Percentiles rank a stretch among this genome's conserved stretches.
Evolutionary conservation across 2,113 vertebrate species (phyloP).

Genomic region (Dunckerocampus dactyliophorus): DNA sequence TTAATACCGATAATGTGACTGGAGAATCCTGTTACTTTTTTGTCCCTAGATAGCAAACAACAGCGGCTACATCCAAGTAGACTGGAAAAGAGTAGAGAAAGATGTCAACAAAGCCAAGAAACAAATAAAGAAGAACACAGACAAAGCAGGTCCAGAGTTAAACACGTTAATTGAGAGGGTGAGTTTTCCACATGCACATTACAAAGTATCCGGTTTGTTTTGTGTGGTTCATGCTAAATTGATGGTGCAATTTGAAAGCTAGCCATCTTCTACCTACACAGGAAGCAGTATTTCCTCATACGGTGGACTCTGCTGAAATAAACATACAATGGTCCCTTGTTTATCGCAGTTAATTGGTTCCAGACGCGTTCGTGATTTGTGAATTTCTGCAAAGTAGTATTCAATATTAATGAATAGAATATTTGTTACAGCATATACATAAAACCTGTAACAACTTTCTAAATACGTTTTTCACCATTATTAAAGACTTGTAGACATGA

Average conservation of each 20-base stretch:
- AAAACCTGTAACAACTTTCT: too few species aligned
- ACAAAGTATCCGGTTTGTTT: neutral
- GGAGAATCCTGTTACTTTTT: neutral
- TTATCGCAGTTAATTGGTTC: too few species aligned
- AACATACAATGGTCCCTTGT: too few species aligned
- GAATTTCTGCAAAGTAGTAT: too few species aligned
- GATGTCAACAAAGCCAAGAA: constrained; percentile 97
- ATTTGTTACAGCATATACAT: too few species aligned
- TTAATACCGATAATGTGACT: neutral
- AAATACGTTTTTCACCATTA: too few species aligned
- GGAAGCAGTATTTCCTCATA: too few species aligned
- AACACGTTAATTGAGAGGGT: constrained; percentile 93
- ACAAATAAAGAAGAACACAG: constrained; percentile 88
- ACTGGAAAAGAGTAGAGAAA: constrained; percentile 98
- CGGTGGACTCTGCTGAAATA: too few species aligned
- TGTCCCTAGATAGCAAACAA: constrained; percentile 88
- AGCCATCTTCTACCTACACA: too few species aligned
- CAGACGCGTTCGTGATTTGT: too few species aligned
- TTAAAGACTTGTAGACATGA: too few species aligned
- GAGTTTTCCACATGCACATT: neutral
- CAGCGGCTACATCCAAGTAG: constrained; percentile 92
- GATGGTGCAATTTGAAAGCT: neutral
- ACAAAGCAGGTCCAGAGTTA: constrained; percentile 89
- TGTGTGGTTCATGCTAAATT: neutral
- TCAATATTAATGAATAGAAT: too few species aligned